Evolutionary conservation across 1,140 invertebrate genomes (phyloP), one percentile per base, ranked within the genome.

Genomic region (Tetramorium parvispinum): DNA sequence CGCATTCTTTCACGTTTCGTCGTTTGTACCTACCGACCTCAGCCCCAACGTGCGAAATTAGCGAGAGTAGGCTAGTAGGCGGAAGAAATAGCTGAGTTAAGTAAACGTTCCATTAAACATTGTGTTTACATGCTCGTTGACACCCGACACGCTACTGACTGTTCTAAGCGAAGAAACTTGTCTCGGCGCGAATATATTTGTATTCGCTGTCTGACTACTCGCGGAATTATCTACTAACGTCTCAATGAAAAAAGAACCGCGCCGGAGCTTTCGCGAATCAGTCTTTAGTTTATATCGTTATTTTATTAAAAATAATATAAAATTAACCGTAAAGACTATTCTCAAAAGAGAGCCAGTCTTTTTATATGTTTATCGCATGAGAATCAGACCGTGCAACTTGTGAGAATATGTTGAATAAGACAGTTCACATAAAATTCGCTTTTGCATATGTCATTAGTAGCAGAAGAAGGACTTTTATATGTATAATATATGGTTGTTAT

Each of bases 391-490:
- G 46, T 86, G 63, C 4, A 49, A 53, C 59, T 70, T 61, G 66
- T 85, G 40, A 57, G 46, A 88, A 75, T 61, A 27, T n/a, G 46
- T 51, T 24, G 59, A 46, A 59, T 40, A 53, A 77, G 11, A 13
- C 18, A 27, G 57, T 57, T 57, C 18, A 13, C 57, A 59, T 88
- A 79, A 89, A 86, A 81, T 86, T 61, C 8, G 24, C 68, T 75
- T 89, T 79, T 88, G 65, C 87, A 88, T 82, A 43, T 32, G 32
- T 77, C 83, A 89, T 89, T 88, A 89, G 76, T 27, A 24, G 51
- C 32, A 63, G 51, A 51, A 3, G 18, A 73, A 63, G 51, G n/a
- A 65, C 46, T 43, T 40, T 51, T 51, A 65, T 43, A 8, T 8
- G 27, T 32, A 32, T 61, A 75, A 83, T 70, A 4, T 16, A 46